These are phyloP conservation scores for Naso thynnoides DNA, from an alignment of 2,797 vertebrate genomes.

Conservation along the genomic window DNA sequence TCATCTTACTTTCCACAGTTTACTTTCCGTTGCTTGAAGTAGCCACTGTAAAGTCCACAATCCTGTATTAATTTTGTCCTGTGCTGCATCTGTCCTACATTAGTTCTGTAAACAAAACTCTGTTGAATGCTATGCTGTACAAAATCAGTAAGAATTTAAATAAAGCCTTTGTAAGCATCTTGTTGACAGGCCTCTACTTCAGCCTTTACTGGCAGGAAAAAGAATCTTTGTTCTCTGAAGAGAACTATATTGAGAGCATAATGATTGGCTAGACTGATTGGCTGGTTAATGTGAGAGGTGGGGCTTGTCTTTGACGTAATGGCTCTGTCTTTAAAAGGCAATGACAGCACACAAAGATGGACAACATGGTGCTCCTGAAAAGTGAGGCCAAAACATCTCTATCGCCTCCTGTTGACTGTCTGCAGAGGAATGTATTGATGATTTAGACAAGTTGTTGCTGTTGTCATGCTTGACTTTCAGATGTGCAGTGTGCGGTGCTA, in stretches of 20 bases:
- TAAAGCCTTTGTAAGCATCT: not conserved
- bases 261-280: not conserved
- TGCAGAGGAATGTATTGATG: too few relatives aligned
- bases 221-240: not conserved
- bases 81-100: conserved; percentile 8
- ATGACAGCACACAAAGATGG: too few relatives aligned
- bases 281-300: not conserved
- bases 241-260: not conserved
- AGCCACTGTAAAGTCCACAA: conserved; percentile 5
- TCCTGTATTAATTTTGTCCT: not conserved
- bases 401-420: too few relatives aligned
- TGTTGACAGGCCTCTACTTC: not conserved
- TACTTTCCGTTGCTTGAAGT: not conserved
- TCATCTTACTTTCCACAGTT: not conserved
- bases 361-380: too few relatives aligned
- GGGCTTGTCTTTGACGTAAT: not conserved
- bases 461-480: too few relatives aligned
- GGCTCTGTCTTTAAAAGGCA: not conserved
- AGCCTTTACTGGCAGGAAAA: not conserved
- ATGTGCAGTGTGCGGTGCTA: too few relatives aligned
- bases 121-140: conserved; percentile 9
- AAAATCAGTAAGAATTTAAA: not conserved
- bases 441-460: too few relatives aligned
- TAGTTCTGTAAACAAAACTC: conserved; percentile 24
- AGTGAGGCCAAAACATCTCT: too few relatives aligned